Evolutionary conservation across 2,888 invertebrate species (phyloP), one percentile per base, ranked within the genome.

Genomic region (Vanessa cardui): DNA sequence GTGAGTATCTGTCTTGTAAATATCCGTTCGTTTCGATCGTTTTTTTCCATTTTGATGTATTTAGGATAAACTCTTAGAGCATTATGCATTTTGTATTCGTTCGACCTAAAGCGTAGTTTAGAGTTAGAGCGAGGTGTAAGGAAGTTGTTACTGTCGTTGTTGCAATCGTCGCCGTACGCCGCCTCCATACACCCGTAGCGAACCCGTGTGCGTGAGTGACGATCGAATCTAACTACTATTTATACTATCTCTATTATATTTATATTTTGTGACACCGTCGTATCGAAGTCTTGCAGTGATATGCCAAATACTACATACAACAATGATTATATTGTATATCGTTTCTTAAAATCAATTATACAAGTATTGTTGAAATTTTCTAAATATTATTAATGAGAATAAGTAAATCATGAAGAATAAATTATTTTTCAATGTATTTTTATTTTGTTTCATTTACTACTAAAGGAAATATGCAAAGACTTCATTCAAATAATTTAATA

Each of bases 311-410:
- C 84, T 85, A 86, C 84, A 89, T 69, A 88, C 90, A 90, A 86
- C 90, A 86, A 90, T 89, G 83, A 87, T 88, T 88, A 87, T 86
- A 84, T 86, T 86, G 84, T 87, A 83, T 83, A 86, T 88, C 77
- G 86, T 90, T 91, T 92, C 92, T 86, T 89, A 91, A 86, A 87
- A 87, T 87, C 84, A 87, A 86, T 83, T 91, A 90, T 91, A 92
- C 90, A 91, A 90, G 87, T 87, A 91, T 90, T 92, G 92, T 92
- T 92, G 90, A 91, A 88, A 82, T 90, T 92, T 92, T 91, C 90
- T 90, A 91, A 91, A 91, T 91, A 91, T 91, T 78, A 87, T 92
- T 89, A 74, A 88, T 80, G 87, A 80, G 86, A 90, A 87, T 83
- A 85, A 83, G 88, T 83, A 87, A 90, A 92, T 90, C 89, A 86